Evolutionary conservation across 2,888 invertebrate genomes (phyloP).

Genomic region (Nymphalis urticae): DNA sequence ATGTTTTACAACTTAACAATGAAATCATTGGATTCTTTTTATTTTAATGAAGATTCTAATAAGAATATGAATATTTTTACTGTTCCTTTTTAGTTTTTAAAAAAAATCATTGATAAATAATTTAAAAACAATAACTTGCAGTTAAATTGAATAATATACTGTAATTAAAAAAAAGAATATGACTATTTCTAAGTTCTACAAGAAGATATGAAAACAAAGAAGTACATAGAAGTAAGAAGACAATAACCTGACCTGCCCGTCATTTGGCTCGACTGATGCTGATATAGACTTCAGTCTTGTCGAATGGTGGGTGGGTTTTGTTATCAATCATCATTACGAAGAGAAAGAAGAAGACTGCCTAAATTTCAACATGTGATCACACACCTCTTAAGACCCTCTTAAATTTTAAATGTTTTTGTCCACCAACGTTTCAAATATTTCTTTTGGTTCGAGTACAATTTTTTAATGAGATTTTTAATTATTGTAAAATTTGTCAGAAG

Average conservation of each 20-base stretch:
- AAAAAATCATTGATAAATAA: too few relatives aligned
- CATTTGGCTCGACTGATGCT: conserved; percentile 69
- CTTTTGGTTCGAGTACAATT: too few relatives aligned
- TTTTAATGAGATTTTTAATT: too few relatives aligned
- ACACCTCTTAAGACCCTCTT: too few relatives aligned
- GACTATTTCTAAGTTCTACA: not conserved
- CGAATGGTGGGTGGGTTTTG: conserved; percentile 76
- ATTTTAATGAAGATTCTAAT: too few relatives aligned
- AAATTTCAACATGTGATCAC: not conserved
- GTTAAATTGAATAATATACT: not conserved
- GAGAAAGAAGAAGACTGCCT: conserved; percentile 19
- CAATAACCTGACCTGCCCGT: conserved; percentile 47
- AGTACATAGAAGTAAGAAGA: conserved; percentile 14
- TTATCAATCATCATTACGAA: conserved; percentile 44
- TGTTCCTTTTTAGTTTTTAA: too few relatives aligned
- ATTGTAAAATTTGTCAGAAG: too few relatives aligned
- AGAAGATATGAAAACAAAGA: not conserved
- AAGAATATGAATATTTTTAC: too few relatives aligned
- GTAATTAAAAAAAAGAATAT: too few relatives aligned
- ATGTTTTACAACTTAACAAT: not conserved
- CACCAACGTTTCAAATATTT: too few relatives aligned
- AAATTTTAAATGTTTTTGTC: too few relatives aligned
- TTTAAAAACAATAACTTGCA: not conserved
- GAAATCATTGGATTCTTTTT: too few relatives aligned
- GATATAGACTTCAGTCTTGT: conserved; percentile 69